Evolutionary conservation across 1,140 invertebrate species (phyloP).

Genomic region (Tenebrio molitor): DNA sequence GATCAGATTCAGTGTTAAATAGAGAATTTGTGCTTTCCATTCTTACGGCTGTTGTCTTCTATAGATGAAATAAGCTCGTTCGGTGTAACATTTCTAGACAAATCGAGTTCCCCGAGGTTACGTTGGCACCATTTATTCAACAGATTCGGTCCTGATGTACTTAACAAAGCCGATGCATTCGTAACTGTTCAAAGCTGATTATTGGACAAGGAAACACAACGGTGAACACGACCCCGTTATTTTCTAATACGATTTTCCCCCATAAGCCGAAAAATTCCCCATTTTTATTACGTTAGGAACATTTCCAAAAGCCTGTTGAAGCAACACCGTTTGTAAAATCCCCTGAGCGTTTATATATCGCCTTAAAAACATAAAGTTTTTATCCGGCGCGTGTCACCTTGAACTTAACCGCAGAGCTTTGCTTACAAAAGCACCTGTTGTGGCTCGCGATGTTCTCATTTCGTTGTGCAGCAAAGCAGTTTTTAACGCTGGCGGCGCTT

Average conservation of each 20-base stretch:
- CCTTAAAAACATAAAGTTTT: conserved; percentile 42
- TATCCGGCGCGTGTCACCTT: conserved; percentile 41
- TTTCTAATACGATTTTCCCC: conserved; percentile 7
- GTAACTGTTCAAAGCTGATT: background rate
- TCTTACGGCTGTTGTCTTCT: too few species aligned
- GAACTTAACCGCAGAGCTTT: conserved; percentile 45
- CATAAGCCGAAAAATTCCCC: conserved; percentile 3
- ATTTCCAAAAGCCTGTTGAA: conserved; percentile 32
- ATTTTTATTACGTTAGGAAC: conserved; percentile 24
- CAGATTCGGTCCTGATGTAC: background rate
- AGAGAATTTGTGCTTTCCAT: too few species aligned
- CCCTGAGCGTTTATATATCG: conserved; percentile 32
- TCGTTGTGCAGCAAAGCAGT: conserved; percentile 35
- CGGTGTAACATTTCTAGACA: background rate
- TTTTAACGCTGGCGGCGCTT: conserved; percentile 14
- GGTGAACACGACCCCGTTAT: background rate
- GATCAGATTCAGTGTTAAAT: too few species aligned
- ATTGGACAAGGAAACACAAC: background rate
- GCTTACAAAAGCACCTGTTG: conserved; percentile 45
- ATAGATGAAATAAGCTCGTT: too few species aligned
- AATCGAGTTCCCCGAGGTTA: background rate
- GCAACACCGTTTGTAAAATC: conserved; percentile 37
- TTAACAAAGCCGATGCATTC: background rate
- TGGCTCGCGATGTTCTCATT: conserved; percentile 27
- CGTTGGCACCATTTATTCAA: background rate